phyloP scores from a whole-genome alignment of 2,888 invertebrate species.

The Euspilapteryx auroguttella region DNA sequence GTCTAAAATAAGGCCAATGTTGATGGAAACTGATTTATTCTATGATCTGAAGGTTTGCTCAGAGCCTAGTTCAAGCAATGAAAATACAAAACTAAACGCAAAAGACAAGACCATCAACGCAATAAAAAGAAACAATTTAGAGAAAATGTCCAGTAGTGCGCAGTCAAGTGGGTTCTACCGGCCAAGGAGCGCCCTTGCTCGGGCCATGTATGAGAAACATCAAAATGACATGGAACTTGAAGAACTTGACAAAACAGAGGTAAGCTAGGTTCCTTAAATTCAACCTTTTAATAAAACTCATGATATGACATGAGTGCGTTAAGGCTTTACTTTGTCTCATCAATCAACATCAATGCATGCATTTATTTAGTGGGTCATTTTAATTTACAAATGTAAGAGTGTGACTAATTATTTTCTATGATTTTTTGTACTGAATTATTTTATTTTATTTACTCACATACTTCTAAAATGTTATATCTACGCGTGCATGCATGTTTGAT shows the following conservation, averaged over 20 bases:
- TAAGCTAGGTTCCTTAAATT: slow-evolving; percentile 27
- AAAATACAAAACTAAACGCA: slow-evolving; percentile 5
- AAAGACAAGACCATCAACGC: not conserved
- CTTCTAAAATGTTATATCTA: too few relatives aligned
- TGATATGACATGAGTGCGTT: too few relatives aligned
- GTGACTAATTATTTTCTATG: too few relatives aligned
- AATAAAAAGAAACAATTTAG: slow-evolving; percentile 5
- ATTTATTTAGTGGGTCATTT: too few relatives aligned
- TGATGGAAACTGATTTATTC: slow-evolving; percentile 17
- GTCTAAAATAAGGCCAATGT: too few relatives aligned
- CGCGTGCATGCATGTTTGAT: too few relatives aligned
- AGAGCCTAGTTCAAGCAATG: slow-evolving; percentile 19
- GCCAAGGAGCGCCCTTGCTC: slow-evolving; percentile 71
- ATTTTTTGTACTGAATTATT: too few relatives aligned
- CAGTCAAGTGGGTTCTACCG: slow-evolving; percentile 54
- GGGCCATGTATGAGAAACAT: slow-evolving; percentile 73
- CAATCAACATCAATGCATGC: too few relatives aligned
- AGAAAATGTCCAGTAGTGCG: slow-evolving; percentile 28
- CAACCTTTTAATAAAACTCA: too few relatives aligned
- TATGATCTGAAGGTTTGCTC: slow-evolving; percentile 27
- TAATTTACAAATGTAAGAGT: too few relatives aligned
- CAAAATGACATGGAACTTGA: slow-evolving; percentile 68
- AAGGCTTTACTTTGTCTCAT: too few relatives aligned
- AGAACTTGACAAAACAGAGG: slow-evolving; percentile 69
- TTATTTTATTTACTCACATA: too few relatives aligned